These are phyloP conservation scores for Patella depressa DNA, from an alignment of 2,888 invertebrate species.

Conservation along the genomic window DNA sequence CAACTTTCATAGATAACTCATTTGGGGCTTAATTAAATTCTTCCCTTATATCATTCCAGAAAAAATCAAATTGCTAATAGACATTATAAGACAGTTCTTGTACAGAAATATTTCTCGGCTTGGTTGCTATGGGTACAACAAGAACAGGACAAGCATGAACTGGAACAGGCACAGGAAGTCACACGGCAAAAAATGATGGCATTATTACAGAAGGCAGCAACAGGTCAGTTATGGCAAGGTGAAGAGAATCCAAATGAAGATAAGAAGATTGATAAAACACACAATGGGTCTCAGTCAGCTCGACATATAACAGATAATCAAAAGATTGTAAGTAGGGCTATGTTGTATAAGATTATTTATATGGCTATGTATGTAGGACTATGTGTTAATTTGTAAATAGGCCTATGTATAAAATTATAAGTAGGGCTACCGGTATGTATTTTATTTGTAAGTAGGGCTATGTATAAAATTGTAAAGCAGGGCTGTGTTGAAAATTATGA, in stretches of 20 bases:
- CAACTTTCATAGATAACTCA: too few relatives aligned
- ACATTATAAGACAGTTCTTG: conserved; percentile 45
- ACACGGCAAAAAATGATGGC: conserved; percentile 67
- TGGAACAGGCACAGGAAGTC: conserved; percentile 54
- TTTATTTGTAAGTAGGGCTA: too few relatives aligned
- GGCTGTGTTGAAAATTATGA: too few relatives aligned
- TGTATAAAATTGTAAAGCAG: too few relatives aligned
- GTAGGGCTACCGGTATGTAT: too few relatives aligned
- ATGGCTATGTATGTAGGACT: too few relatives aligned
- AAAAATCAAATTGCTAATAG: conserved; percentile 56
- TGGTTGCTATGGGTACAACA: conserved; percentile 60
- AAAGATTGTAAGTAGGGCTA: conserved; percentile 22
- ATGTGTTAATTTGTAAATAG: too few relatives aligned
- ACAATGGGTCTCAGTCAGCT: not conserved
- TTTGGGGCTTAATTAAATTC: not conserved
- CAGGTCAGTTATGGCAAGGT: conserved; percentile 49
- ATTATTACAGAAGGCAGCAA: conserved; percentile 64
- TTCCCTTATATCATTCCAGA: conserved; percentile 38
- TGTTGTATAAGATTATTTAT: too few relatives aligned
- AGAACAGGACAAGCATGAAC: conserved; percentile 49
- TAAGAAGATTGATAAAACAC: not conserved
- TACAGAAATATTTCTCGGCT: conserved; percentile 53
- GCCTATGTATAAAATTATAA: too few relatives aligned
- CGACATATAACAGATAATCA: conserved; percentile 8
- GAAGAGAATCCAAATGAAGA: not conserved